Base-by-base conservation (phyloP, 2,888 invertebrate species). In the Crepidodera aurea region DNA sequence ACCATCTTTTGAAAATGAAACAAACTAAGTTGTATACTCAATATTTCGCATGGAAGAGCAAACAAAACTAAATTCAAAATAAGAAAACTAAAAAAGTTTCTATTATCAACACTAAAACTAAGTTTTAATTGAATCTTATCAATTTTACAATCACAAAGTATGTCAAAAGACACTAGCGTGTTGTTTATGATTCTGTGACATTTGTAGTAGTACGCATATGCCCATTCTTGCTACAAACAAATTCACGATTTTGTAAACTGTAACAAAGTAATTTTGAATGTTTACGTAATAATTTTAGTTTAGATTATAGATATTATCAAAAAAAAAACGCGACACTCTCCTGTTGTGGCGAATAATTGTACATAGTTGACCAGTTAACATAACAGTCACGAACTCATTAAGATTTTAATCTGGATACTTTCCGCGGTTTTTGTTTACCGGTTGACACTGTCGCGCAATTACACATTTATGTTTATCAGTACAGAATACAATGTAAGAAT, bases 211-310 rank as follows among this genome's bases (percentile, higher is more conserved):
- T 13, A 44, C 44, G 44, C 44, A 19, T 13, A 44, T 22, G 44
- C 5, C 16, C 32, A 42, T 54, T 42, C 54, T 34, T 29, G 44
- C 34, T 32, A 25, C 46, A 46, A 53, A 62, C 53, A 48, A 51
- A 46, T 57, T 51, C 62, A 62, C 62, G 62, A 57, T 39, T 57
- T 51, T 25, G 57, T 62, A 62, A 58, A 58, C 32, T 62, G 37
- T 39, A 57, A 51, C 48, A 50, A 46, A 54, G 44, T 44, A 13
- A 58, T 51, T 51, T 51, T 13, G 37, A 34, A 51, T 37, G 37
- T 32, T 54, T 44, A 54, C 44, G 54, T 44, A 56, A 56, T 22
- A 32, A 6, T 46, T 46, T n/a, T 16, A 34, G 46, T 56, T 56
- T 25, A 56, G 55, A 56, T 56, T 18, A 8, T 8, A 39, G 55